Percentiles rank a stretch among this genome's conserved stretches.
phyloP scores from a whole-genome alignment of 2,888 invertebrate species.

The Dromius quadrimaculatus region DNA sequence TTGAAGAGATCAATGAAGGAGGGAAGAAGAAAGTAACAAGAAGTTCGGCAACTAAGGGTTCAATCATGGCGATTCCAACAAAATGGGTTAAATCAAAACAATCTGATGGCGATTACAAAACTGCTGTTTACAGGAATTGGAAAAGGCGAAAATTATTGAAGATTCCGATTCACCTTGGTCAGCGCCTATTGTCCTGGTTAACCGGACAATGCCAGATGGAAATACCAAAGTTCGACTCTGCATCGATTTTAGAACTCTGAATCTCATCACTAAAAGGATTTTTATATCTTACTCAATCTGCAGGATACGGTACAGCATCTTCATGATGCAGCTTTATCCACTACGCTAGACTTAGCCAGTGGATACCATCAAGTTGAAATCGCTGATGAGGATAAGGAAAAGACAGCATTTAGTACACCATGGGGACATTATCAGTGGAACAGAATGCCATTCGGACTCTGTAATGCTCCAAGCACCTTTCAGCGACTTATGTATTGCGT shows the following conservation, averaged over 20 bases:
- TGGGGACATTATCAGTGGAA: too few species aligned
- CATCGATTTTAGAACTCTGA: background rate
- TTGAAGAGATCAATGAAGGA: constrained; percentile 10
- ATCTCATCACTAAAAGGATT: background rate
- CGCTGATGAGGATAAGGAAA: too few species aligned
- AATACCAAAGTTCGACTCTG: constrained; percentile 52
- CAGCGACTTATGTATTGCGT: too few species aligned
- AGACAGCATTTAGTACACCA: too few species aligned
- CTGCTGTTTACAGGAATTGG: background rate
- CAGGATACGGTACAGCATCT: background rate
- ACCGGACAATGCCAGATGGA: background rate
- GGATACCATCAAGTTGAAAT: too few species aligned
- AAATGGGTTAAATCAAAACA: too few species aligned
- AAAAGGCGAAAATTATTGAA: constrained; percentile 5
- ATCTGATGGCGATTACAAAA: too few species aligned
- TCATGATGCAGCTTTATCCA: background rate
- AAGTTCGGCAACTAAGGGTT: background rate
- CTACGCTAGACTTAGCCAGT: too few species aligned
- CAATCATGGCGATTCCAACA: background rate
- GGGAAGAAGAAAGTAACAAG: too few species aligned
- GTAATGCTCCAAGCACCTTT: too few species aligned
- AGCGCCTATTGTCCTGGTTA: constrained; percentile 57
- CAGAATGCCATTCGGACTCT: too few species aligned
- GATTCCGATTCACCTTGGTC: constrained; percentile 23
- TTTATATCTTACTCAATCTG: background rate